These are phyloP conservation scores for Brevimyrus niger DNA, from an alignment of 2,113 vertebrate genomes.

Conservation along the genomic window DNA sequence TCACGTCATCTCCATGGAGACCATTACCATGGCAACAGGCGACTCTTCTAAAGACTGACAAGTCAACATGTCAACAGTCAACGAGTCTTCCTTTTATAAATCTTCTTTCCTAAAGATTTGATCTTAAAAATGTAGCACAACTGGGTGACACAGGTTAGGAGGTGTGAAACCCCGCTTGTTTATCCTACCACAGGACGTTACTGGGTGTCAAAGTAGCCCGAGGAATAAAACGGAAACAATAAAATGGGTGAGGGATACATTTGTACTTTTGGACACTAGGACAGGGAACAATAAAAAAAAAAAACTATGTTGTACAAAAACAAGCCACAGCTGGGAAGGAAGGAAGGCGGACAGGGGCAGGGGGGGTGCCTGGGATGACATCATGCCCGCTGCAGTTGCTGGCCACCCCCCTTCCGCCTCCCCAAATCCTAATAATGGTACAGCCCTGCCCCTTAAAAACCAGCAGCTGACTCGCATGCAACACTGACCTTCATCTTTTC, in stretches of 20 bases:
- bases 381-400: not conserved
- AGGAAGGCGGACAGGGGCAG: conserved; percentile 29
- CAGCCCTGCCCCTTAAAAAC: not conserved
- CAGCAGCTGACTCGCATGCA: not conserved
- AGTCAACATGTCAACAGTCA: not conserved
- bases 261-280: not conserved
- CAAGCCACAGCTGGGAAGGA: conserved; percentile 54
- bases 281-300: not conserved
- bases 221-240: not conserved
- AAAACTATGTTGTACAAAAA: conserved; percentile 28
- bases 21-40: not conserved
- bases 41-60: not conserved
- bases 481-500: not conserved
- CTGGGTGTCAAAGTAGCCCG: not conserved
- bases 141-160: not conserved
- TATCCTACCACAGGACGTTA: not conserved
- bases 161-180: not conserved
- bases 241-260: not conserved
- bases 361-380: not conserved
- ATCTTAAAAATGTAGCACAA: not conserved
- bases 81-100: not conserved
- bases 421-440: not conserved
- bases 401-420: not conserved
- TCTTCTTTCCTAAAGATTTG: not conserved
- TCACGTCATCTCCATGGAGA: not conserved